Evolutionary conservation across 2,888 invertebrate genomes (phyloP).

Genomic region (Drepanosiphum platanoidis): DNA sequence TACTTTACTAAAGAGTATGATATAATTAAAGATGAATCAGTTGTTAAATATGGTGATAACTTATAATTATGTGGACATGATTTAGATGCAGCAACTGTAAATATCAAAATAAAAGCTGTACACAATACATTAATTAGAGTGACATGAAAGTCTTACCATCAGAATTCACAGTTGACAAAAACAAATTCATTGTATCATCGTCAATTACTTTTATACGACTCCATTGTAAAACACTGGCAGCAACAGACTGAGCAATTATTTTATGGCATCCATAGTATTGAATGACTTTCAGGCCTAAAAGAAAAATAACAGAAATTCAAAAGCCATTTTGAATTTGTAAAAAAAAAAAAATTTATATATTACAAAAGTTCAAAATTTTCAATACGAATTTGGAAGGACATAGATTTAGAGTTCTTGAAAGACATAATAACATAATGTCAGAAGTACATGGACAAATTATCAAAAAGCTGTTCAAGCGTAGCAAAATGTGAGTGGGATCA

Average conservation of each 20-base stretch:
- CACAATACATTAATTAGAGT: background rate
- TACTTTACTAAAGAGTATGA: slow-evolving; percentile 22
- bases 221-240: slow-evolving; percentile 51
- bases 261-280: slow-evolving; percentile 51
- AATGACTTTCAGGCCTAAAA: slow-evolving; percentile 35
- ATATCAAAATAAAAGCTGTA: background rate
- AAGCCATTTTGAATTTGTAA: background rate
- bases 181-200: background rate
- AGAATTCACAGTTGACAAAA: slow-evolving; percentile 30
- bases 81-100: slow-evolving; percentile 2
- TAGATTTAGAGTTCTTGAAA: slow-evolving; percentile 20
- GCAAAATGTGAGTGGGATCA: slow-evolving; percentile 24
- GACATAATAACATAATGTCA: slow-evolving; percentile 24
- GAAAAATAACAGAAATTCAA: background rate
- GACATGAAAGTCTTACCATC: background rate
- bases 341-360: background rate
- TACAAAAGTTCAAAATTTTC: slow-evolving; percentile 42
- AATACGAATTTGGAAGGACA: slow-evolving; percentile 39
- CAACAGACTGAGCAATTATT: slow-evolving; percentile 38
- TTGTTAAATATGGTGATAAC: slow-evolving; percentile 28
- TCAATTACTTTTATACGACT: slow-evolving; percentile 34
- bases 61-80: slow-evolving; percentile 27
- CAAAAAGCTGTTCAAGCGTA: slow-evolving; percentile 33
- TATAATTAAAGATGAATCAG: slow-evolving; percentile 33
- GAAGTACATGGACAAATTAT: slow-evolving; percentile 43